Evolutionary conservation across 2,797 vertebrate genomes (phyloP).

Genomic region (Gobio occitaniae): DNA sequence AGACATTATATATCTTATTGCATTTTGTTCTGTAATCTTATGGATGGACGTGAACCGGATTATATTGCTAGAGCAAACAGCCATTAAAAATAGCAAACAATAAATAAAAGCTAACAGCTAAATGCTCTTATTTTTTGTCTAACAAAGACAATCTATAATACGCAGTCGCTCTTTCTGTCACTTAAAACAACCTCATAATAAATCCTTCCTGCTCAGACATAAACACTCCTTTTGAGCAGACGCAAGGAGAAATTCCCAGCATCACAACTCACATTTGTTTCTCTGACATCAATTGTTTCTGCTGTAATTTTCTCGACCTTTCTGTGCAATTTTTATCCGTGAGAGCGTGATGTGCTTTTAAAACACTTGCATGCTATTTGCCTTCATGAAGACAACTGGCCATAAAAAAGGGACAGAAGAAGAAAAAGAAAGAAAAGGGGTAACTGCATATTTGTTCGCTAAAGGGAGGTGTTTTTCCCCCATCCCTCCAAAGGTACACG

Average conservation of each 20-base stretch:
- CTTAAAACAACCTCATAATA: background rate
- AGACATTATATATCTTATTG: background rate
- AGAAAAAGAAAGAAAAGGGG: constrained; percentile 58
- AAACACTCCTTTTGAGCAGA: constrained; percentile 16
- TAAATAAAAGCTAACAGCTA: constrained; percentile 17
- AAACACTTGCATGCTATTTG: constrained; percentile 76
- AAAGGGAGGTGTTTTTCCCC: constrained; percentile 67
- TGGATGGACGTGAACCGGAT: background rate
- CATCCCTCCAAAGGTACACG: constrained; percentile 72
- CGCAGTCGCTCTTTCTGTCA: background rate
- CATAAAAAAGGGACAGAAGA: constrained; percentile 62
- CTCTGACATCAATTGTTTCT: constrained; percentile 76
- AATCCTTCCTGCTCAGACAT: constrained; percentile 2
- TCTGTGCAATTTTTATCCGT: constrained; percentile 59
- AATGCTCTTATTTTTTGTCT: background rate
- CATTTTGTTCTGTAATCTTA: constrained; percentile 5
- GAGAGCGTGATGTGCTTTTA: constrained; percentile 74
- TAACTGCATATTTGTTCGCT: constrained; percentile 66
- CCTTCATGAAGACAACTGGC: constrained; percentile 72
- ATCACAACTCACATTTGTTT: constrained; percentile 70
- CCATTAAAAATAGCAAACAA: background rate
- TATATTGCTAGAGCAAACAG: background rate
- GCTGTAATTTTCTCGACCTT: constrained; percentile 75
- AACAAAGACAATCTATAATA: background rate
- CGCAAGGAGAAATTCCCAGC: constrained; percentile 66